Evolutionary conservation across 2,113 vertebrate species (phyloP), one percentile per base, ranked within the genome.

Genomic region (Eira barbara): DNA sequence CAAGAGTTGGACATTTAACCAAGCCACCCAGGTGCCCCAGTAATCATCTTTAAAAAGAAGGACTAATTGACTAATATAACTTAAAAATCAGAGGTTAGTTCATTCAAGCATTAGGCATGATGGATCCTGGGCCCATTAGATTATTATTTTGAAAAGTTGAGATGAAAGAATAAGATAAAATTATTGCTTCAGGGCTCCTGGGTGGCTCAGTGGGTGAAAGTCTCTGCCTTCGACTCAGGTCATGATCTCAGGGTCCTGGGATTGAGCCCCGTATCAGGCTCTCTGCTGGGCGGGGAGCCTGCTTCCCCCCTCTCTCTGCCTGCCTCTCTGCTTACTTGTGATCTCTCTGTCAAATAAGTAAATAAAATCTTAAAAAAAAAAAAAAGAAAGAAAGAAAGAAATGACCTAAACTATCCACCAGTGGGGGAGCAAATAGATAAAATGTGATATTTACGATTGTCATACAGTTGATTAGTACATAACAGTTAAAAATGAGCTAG

Each of bases 111-210:
- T 47, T 55, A 49, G 7, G n/a, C 6, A 74, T 57, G 39, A 86
- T 55, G 45, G 63, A 81, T 81, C 42, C n/a, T 67, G 20, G 42
- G 25, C 49, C 25, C 65, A 74, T 61, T 6, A 61, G 39, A 83
- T 52, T 69, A 71, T 67, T 76, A 21, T 87, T 91, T 87, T 81
- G 47, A 92, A 94, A 94, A 92, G 39, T 11, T 76, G 59, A 87
- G 57, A 49, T 39, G 31, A 92, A 88, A 88, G 36, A 89, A 49
- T 83, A 95, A 69, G 73, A 92, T 61, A 89, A 61, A 83, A 61
- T 8, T 73, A 57, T 65, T 89, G 36, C 27, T 93, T 85, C 63
- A 81, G 27, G 6, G 52, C 5, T 5, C 52, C 52, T 55, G 52
- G 52, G 17, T 55, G 52, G 52, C 52, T 55, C 52, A 55, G 17